A percentile compares a stretch with the other conserved stretches of the same genome.
Conservation (phyloP, 2,888 invertebrate species). For the Neelides folsomi region DNA sequence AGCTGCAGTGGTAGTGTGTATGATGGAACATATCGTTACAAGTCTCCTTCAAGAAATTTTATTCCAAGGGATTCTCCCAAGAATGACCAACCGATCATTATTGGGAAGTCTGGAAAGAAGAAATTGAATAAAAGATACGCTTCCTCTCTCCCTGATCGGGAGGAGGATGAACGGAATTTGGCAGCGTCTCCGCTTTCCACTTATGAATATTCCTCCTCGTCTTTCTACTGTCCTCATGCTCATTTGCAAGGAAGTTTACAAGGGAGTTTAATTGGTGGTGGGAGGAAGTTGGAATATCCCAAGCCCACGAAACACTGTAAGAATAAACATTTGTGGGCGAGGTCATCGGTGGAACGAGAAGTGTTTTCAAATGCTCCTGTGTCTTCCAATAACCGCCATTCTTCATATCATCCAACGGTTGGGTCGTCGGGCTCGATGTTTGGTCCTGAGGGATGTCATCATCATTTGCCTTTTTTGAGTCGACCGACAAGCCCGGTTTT, state of each 20-base stretch:
- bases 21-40: too few relatives aligned
- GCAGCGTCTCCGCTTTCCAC: constrained; percentile 17
- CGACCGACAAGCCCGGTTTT: constrained; percentile 28
- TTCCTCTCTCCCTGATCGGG: constrained; percentile 27
- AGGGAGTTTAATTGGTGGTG: constrained; percentile 1
- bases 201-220: too few relatives aligned
- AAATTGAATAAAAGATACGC: constrained; percentile 21
- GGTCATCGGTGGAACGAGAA: constrained; percentile 26
- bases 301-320: constrained; percentile 29
- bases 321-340: constrained; percentile 30
- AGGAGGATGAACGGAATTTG: constrained; percentile 9
- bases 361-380: constrained; percentile 9
- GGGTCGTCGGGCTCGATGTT: not conserved
- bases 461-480: constrained; percentile 17
- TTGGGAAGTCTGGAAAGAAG: constrained; percentile 12
- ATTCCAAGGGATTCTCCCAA: too few relatives aligned
- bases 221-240: too few relatives aligned
- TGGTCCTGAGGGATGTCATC: not conserved
- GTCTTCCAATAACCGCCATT: constrained; percentile 26
- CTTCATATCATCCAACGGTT: constrained; percentile 28
- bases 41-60: too few relatives aligned
- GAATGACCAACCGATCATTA: too few relatives aligned
- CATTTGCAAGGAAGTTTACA: too few relatives aligned
- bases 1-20: not conserved
- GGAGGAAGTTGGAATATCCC: constrained; percentile 9